Evolutionary conservation across 2,888 invertebrate genomes (phyloP).

Genomic region (Parascotia fuliginaria): DNA sequence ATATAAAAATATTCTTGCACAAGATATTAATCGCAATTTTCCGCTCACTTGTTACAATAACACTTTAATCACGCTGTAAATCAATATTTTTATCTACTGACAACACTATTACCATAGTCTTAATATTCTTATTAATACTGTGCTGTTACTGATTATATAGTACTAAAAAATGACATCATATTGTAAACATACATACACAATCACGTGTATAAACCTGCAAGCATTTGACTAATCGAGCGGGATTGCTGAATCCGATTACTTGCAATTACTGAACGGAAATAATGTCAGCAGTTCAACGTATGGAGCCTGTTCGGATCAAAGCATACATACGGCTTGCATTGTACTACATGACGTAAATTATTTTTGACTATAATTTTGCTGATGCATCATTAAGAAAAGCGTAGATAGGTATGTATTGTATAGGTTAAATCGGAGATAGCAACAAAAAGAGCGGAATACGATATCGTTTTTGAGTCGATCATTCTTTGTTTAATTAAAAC

Average conservation of each 20-base stretch:
- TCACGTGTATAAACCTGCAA: conserved; percentile 16
- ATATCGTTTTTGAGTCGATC: no score
- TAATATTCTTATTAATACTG: no score
- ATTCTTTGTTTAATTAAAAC: no score
- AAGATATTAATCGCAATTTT: neutral
- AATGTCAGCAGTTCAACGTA: conserved; percentile 37
- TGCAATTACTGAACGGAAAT: conserved; percentile 53
- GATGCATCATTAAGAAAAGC: no score
- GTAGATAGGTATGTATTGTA: no score
- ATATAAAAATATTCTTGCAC: neutral
- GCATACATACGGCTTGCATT: no score
- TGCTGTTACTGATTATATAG: neutral
- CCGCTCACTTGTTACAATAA: neutral
- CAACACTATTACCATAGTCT: neutral
- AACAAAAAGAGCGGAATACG: no score
- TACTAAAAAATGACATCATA: neutral
- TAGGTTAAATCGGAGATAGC: no score
- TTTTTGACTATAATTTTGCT: no score
- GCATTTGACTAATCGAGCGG: conserved; percentile 34
- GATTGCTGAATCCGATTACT: conserved; percentile 41
- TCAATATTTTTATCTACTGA: neutral
- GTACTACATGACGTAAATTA: no score
- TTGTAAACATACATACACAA: conserved; percentile 16
- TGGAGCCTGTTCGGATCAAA: no score
- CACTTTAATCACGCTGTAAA: neutral